Base-by-base conservation (phyloP, 2,113 vertebrate genomes). In the Caranx melampygus region DNA sequence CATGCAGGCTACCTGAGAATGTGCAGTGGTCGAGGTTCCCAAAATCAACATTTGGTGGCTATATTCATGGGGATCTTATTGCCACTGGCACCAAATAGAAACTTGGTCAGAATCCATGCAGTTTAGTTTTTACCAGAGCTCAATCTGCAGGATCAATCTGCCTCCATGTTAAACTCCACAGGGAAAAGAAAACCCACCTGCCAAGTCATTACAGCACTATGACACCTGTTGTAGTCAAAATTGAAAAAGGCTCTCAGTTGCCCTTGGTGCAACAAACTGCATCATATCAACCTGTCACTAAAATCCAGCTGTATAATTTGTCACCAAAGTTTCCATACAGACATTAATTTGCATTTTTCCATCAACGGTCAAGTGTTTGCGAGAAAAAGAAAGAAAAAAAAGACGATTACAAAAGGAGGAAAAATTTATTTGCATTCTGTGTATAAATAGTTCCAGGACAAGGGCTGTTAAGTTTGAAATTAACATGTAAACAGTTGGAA, bases 401-500 rank as follows among this genome's bases (percentile, higher is more conserved):
- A 40, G 58, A 64, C 14, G 14, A 78, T 51, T 87, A 89, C 80
- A 89, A 89, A 93, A 82, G 82, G 77, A 74, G 72, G 78, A 81
- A 85, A 92, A 93, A 92, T 54, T 70, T 80, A 94, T 94, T 94
- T 92, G 93, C 93, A 95, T 94, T 93, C 51, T 63, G 87, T 91
- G 89, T 92, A 94, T 93, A 94, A 94, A 94, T 94, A 93, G 93
- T 92, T 93, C 85, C 84, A 88, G 89, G 92, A 94, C 90, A 92
- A 94, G 93, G 93, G 93, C 94, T 94, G 92, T 95, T 95, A 95
- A 94, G 94, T 93, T 94, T 94, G 88, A 93, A 95, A 95, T 95
- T 94, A 95, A 94, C 94, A 95, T 95, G 94, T 94, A 95, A 95
- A 95, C 95, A 94, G 93, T 94, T 95, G 93, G 94, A 94, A 93